Conservation (phyloP, 2,113 vertebrate species). For the Heteronetta atricapilla region DNA sequence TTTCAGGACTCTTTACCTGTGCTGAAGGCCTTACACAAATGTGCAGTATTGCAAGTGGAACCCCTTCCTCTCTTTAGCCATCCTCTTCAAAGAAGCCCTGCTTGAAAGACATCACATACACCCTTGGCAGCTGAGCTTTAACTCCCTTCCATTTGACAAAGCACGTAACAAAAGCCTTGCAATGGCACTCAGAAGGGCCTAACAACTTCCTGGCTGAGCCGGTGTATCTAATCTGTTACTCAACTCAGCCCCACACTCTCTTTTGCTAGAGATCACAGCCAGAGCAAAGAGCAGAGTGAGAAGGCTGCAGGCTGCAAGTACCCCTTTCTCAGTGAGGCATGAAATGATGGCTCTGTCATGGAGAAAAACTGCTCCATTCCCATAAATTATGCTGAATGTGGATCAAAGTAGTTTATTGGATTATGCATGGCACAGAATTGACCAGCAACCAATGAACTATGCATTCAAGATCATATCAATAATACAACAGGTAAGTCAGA, state of each 20-base stretch:
- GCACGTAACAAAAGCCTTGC: background rate
- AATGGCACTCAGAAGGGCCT: background rate
- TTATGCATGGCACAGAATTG: background rate
- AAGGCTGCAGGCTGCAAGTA: background rate
- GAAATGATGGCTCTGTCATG: background rate
- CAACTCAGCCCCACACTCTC: background rate
- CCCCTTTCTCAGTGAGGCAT: background rate
- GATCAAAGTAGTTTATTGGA: background rate
- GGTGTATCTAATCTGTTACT: background rate
- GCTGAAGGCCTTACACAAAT: background rate
- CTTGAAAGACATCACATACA: accelerated
- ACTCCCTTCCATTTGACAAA: background rate
- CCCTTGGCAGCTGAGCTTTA: background rate
- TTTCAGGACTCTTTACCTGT: background rate
- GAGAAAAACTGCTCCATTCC: background rate
- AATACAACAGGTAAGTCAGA: accelerated
- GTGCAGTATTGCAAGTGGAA: background rate
- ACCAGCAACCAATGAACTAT: background rate
- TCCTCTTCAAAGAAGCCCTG: background rate
- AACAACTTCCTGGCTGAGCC: background rate
- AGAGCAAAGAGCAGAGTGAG: background rate
- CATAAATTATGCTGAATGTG: accelerated
- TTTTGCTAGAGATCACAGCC: background rate
- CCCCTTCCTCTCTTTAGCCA: background rate
- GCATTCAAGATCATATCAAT: background rate